Base-by-base conservation (phyloP, 2,888 invertebrate genomes). In the Bimastos eiseni region DNA sequence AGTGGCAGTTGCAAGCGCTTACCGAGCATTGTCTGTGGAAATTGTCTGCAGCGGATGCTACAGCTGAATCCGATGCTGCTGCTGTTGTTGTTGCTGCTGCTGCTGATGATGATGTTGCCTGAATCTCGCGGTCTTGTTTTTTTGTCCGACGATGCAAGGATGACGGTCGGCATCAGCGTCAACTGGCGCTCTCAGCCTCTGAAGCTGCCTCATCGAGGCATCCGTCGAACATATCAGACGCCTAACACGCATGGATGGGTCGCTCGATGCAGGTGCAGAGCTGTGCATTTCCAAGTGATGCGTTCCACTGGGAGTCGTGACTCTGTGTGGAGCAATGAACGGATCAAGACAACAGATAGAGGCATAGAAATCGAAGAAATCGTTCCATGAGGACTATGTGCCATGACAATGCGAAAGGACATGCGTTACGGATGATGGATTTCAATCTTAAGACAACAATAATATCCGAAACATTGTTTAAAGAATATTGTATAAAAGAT, bases 191-290 rank as follows among this genome's bases (percentile, higher is more conserved):
- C 70, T 70, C 70, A 8, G 70, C 70, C 70, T 30, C 70, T 70
- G 70, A 70, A 30, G 70, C 70, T 70, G 70, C 70, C 70, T 70
- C 70, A 70, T 70, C 70, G 70, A n/a, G 30, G n/a, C 70, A 70
- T 70, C 70, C 70, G n/a, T 70, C 70, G 70, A 70, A 70, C 70
- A 70, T 70, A 70, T 70, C 70, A 70, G 70, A 70, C 70, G 70
- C 70, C 70, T 70, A n/a, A n/a, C 70, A 70, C 70, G 70, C 70
- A 70, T n/a, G 30, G 70, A 4, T 70, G 70, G n/a, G 24, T 70
- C 70, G 70, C 70, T 70, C 70, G 70, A 70, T 70, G 70, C 70
- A 70, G 70, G 30, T 70, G 70, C 49, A 21, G 49, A 21, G 49
- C 49, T 21, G 49, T 17, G 49, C 49, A 49, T 3, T 49, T 49